A percentile compares a stretch with the other conserved stretches of the same genome.
Conservation (phyloP, 2,888 invertebrate genomes). For the Aradus depressus region DNA sequence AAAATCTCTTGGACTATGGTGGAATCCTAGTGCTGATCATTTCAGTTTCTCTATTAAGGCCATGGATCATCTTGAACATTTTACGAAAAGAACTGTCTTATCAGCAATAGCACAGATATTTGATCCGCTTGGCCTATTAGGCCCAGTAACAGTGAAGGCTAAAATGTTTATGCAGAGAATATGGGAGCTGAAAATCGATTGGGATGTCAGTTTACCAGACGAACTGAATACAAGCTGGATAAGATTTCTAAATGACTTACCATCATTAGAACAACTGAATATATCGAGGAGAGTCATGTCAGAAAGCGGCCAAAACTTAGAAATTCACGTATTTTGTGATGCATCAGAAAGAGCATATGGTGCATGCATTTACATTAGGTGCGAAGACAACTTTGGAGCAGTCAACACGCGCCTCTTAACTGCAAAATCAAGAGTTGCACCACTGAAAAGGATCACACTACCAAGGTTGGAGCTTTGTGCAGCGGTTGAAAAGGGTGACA, state of each 20-base stretch:
- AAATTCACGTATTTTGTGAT: too few relatives aligned
- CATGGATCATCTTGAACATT: not conserved
- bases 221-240: not conserved
- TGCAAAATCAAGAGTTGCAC: not conserved
- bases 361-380: constrained; percentile 22
- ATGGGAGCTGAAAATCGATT: not conserved
- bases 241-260: too few relatives aligned
- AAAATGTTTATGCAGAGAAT: not conserved
- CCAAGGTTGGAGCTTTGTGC: constrained; percentile 6
- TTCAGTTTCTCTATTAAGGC: not conserved
- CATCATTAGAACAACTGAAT: too few relatives aligned
- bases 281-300: too few relatives aligned
- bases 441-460: not conserved
- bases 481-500: too few relatives aligned
- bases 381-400: too few relatives aligned
- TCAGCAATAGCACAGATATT: not conserved
- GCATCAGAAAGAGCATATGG: constrained; percentile 23
- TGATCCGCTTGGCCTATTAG: not conserved
- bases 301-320: too few relatives aligned
- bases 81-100: not conserved
- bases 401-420: too few relatives aligned
- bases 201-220: not conserved
- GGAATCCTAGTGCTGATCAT: not conserved
- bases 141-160: not conserved
- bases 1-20: not conserved